A percentile compares a stretch with the other conserved stretches of the same genome.
Conservation (phyloP, 2,888 invertebrate genomes). For the Mamestra brassicae region DNA sequence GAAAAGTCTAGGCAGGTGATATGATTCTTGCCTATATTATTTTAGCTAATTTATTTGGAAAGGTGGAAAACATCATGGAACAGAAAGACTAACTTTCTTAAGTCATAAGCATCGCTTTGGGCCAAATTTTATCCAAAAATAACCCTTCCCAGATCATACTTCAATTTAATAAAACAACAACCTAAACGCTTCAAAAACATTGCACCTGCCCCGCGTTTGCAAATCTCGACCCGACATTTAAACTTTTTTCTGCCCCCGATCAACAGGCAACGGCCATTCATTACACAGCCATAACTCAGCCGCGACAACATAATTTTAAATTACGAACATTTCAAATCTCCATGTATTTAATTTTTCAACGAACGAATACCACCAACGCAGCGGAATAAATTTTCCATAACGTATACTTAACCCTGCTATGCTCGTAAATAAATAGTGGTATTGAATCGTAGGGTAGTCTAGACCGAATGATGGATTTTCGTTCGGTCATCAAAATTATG, state of each 20-base stretch:
- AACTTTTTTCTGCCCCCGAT: conserved; percentile 47
- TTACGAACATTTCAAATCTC: conserved; percentile 54
- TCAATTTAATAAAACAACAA: conserved; percentile 18
- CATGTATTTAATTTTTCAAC: conserved; percentile 59
- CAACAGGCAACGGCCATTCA: conserved; percentile 59
- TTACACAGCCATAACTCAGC: conserved; percentile 62
- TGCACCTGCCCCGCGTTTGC: conserved; percentile 51
- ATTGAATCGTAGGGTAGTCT: conserved; percentile 74
- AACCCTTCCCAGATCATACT: conserved; percentile 1
- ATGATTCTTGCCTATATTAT: background rate
- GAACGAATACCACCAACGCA: conserved; percentile 67
- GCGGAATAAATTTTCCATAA: conserved; percentile 77
- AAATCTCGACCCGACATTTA: conserved; percentile 37
- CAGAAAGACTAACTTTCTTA: too few species aligned
- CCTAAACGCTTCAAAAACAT: conserved; percentile 17
- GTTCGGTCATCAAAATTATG: conserved; percentile 45
- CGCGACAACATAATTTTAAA: conserved; percentile 62
- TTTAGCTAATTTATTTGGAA: background rate
- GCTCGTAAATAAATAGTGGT: conserved; percentile 80
- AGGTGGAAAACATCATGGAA: background rate
- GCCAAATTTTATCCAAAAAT: conserved; percentile 7
- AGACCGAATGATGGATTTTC: conserved; percentile 54
- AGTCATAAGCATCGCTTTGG: background rate
- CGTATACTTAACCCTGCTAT: conserved; percentile 80
- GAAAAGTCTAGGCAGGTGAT: background rate